Percentiles rank a stretch among this genome's conserved stretches.
These are phyloP conservation scores for Dryobates pubescens DNA, from an alignment of 2,797 vertebrate species.

Conservation along the genomic window DNA sequence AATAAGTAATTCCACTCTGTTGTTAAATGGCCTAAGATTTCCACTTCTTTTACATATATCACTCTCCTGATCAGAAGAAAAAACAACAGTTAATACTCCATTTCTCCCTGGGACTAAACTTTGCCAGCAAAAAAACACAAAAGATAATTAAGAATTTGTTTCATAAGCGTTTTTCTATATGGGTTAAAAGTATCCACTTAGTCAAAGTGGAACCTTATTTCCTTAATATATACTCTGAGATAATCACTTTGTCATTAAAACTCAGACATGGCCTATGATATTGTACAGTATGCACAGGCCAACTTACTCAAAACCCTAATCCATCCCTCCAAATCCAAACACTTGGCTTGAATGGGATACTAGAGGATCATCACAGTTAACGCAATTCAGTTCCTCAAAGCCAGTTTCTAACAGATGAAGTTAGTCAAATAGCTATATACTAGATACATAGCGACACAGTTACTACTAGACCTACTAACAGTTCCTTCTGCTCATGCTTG, in stretches of 20 bases:
- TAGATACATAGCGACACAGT: background rate
- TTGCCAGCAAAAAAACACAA: background rate
- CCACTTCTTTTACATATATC: slow-evolving; percentile 89
- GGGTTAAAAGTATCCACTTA: background rate
- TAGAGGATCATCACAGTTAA: background rate
- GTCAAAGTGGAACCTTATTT: background rate
- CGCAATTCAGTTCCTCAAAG: background rate
- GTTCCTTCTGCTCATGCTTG: background rate
- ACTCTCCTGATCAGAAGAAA: slow-evolving; percentile 84
- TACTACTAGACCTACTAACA: background rate
- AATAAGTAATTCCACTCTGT: slow-evolving; percentile 91
- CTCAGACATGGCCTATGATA: background rate
- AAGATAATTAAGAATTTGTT: background rate
- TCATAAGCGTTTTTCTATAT: background rate
- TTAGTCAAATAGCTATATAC: background rate
- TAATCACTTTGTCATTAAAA: background rate
- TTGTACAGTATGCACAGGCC: accelerated
- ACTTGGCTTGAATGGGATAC: background rate
- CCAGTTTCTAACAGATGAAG: background rate
- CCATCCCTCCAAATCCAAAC: background rate
- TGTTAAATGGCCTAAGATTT: slow-evolving; percentile 89
- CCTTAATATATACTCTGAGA: background rate
- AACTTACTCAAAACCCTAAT: background rate
- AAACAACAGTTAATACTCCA: background rate
- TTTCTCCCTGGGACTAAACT: background rate